Evolutionary conservation across 2,797 vertebrate genomes (phyloP).

Genomic region (Rhinoraja longicauda): DNA sequence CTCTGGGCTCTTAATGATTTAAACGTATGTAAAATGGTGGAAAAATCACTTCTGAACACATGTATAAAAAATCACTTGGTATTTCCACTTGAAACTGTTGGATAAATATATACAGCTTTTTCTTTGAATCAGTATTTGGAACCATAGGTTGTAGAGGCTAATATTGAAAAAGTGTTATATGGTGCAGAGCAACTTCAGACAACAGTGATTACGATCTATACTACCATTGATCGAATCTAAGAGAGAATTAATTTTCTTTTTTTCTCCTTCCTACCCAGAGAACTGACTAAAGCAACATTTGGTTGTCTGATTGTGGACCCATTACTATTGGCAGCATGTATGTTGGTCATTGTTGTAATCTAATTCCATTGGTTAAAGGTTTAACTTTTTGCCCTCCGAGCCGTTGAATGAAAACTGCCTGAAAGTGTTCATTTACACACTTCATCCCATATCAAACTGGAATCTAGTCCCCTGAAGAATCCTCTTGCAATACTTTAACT

Average conservation of each 20-base stretch:
- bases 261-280: background rate
- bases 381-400: background rate
- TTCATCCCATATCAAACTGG: slow-evolving; percentile 14
- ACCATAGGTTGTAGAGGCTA: background rate
- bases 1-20: slow-evolving; percentile 25
- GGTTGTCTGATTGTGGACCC: background rate
- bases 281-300: background rate
- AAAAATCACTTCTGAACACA: background rate
- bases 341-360: background rate
- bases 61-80: background rate
- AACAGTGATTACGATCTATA: background rate
- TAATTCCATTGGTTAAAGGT: too few species aligned
- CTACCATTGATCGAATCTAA: background rate
- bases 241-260: background rate
- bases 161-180: background rate
- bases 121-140: background rate
- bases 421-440: background rate
- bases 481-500: background rate
- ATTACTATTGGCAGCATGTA: background rate
- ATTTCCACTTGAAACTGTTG: background rate
- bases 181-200: background rate
- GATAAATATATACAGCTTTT: background rate
- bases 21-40: background rate
- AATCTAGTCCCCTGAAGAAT: background rate
- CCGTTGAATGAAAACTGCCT: background rate